Evolutionary conservation across 2,113 vertebrate species (phyloP), one percentile per base, ranked within the genome.

Genomic region (Poecilia latipinna): DNA sequence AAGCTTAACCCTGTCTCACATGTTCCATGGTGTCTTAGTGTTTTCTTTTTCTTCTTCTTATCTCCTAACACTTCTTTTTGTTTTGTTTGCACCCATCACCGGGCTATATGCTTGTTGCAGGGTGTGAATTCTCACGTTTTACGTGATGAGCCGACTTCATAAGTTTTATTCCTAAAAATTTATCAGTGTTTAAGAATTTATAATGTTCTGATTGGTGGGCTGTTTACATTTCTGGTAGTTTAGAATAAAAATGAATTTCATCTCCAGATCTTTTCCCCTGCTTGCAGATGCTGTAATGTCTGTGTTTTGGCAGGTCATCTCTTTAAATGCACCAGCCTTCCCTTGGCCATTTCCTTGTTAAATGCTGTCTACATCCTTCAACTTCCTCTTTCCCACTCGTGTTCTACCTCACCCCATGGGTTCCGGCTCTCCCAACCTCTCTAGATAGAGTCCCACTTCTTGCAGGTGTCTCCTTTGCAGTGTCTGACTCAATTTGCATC

Each of bases 1-100:
- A 94, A 86, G 74, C 92, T 93, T 93, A 88, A 90, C 90, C 93
- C 91, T 93, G 84, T 78, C 71, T 89, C 83, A 64, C 79, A 61
- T 61, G 48, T 26, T 72, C 75, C 72, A 66, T 3, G 67, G 74
- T 75, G 84, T 68, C 75, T 82, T 74, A 78, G 63, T 57, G 29
- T 77, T 37, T 66, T 32, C 51, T 76, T 33, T 68, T 33, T 82
- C 11, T 65, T 80, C 65, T 54, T 66, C 48, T 15, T 74, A 78
- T 63, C 54, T 33, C 79, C 72, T 61, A 70, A 61, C 72, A 71
- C 32, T 66, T 63, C 10, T 19, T 8, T 44, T 37, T 64, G 39
- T 42, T 12, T 33, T 78, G 39, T 65, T 35, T 79, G 44, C 37
- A 67, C 42, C 57, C 12, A 62, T 78, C 70, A 61, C 68, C 42